Evolutionary conservation across 2,888 invertebrate genomes (phyloP).

Genomic region (Orthosia incerta): DNA sequence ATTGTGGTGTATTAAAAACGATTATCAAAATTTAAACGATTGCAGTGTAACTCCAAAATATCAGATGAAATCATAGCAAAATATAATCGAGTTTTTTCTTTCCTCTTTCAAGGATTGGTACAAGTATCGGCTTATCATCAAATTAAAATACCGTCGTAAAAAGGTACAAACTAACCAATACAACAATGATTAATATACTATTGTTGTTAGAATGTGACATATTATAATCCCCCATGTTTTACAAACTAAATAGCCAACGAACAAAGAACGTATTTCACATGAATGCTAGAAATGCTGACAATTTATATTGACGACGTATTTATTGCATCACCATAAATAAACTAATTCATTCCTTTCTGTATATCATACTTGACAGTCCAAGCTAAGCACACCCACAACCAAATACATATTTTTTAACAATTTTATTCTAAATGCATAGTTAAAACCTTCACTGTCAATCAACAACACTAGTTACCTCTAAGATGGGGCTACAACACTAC

Average conservation of each 20-base stretch:
- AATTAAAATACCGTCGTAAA: slow-evolving; percentile 9
- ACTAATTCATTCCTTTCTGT: slow-evolving; percentile 26
- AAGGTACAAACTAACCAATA: background rate
- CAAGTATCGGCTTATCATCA: slow-evolving; percentile 10
- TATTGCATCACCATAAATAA: background rate
- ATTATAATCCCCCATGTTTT: background rate
- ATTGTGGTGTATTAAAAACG: background rate
- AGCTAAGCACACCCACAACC: slow-evolving; percentile 27
- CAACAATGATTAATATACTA: background rate
- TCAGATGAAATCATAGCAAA: background rate
- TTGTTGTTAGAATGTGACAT: background rate
- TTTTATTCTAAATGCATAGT: slow-evolving; percentile 31
- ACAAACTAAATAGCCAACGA: slow-evolving; percentile 3
- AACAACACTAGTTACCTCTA: slow-evolving; percentile 50
- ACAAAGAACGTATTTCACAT: background rate
- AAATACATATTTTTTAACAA: slow-evolving; percentile 6
- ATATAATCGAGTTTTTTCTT: background rate
- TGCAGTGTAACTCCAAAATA: background rate
- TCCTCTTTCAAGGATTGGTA: background rate
- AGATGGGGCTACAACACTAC: slow-evolving; percentile 51
- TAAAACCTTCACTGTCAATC: slow-evolving; percentile 57
- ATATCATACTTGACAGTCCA: slow-evolving; percentile 22
- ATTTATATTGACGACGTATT: background rate
- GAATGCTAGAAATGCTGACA: background rate
- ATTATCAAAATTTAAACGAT: background rate